Percentiles rank a stretch among this genome's conserved stretches.
Evolutionary conservation across 2,797 vertebrate species (phyloP).

Genomic region (Intellagama lesueurii): DNA sequence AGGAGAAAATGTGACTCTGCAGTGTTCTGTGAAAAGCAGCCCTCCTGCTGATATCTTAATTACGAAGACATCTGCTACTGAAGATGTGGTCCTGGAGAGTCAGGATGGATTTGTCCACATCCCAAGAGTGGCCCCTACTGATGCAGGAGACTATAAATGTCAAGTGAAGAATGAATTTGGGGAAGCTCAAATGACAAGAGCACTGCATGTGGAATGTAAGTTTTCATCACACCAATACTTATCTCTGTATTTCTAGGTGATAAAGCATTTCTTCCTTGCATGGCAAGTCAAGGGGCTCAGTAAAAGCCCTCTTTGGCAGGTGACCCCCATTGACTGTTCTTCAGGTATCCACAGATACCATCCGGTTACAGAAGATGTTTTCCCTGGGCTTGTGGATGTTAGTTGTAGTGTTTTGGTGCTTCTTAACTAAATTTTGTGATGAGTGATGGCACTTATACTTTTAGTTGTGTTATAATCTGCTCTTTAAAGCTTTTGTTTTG

Average conservation of each 20-base stretch:
- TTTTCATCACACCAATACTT: constrained; percentile 10
- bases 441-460: background rate
- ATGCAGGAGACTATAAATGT: constrained; percentile 79
- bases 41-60: background rate
- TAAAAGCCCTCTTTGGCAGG: background rate
- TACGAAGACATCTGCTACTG: background rate
- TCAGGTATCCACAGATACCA: background rate
- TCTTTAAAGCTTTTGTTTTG: background rate
- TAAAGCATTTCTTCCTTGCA: background rate
- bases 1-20: constrained; percentile 11
- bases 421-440: background rate
- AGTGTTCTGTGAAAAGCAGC: constrained; percentile 4
- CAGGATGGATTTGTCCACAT: background rate
- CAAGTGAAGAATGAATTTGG: constrained; percentile 80
- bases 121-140: constrained; percentile 38
- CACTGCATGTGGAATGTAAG: constrained; percentile 67
- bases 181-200: constrained; percentile 43
- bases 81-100: background rate
- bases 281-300: no score
- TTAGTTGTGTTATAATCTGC: background rate
- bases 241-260: background rate
- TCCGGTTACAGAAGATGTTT: background rate
- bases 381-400: background rate
- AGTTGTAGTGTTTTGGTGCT: background rate
- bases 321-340: background rate